Conservation (phyloP, 2,113 vertebrate genomes). For the Brachyhypopomus occidentalis region DNA sequence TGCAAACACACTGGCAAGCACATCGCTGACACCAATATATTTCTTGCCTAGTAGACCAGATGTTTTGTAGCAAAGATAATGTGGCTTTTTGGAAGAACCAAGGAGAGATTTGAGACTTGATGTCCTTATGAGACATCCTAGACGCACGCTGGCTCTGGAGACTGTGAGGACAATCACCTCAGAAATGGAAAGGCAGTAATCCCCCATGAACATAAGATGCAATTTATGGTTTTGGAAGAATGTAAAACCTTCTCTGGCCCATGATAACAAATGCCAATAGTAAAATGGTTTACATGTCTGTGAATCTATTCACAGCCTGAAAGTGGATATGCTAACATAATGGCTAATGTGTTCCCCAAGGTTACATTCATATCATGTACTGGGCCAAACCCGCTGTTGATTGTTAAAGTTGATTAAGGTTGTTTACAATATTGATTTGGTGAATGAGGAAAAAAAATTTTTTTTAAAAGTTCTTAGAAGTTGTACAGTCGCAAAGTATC, state of each 20-base stretch:
- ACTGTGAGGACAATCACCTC: not conserved
- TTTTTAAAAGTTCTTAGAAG: no score
- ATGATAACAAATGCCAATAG: not conserved
- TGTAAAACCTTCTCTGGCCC: not conserved
- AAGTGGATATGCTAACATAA: constrained; percentile 3
- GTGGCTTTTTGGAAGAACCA: not conserved
- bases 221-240: constrained; percentile 25
- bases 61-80: not conserved
- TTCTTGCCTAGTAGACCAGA: not conserved
- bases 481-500: no score
- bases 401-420: not conserved
- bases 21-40: not conserved
- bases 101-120: not conserved
- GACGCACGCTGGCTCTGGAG: not conserved
- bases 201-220: not conserved
- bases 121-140: not conserved
- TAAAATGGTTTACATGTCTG: not conserved
- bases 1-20: not conserved
- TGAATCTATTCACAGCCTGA: not conserved
- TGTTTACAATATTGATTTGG: not conserved
- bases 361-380: not conserved
- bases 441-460: not conserved
- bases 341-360: not conserved
- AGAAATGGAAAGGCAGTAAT: not conserved
- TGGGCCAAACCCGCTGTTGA: not conserved